phyloP scores from a whole-genome alignment of 2,113 vertebrate species.

The Lipophrys pholis region DNA sequence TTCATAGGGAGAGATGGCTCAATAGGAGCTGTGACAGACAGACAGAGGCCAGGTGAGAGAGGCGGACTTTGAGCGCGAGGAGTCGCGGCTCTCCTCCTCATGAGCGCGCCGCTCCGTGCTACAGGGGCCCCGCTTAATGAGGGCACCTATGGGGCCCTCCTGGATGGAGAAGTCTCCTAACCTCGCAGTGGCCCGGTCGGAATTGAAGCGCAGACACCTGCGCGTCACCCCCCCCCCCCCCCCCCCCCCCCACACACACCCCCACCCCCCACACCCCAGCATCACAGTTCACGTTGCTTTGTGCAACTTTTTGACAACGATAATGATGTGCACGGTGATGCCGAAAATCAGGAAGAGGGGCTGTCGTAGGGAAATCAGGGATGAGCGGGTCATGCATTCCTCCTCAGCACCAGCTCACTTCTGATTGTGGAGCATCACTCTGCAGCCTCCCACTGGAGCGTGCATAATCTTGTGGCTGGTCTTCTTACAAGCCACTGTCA shows the following conservation, averaged over 20 bases:
- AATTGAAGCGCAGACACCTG: constrained; percentile 65
- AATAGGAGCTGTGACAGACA: constrained; percentile 74
- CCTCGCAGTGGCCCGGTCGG: constrained; percentile 68
- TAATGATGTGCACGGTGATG: constrained; percentile 73
- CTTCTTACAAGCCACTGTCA: constrained; percentile 8
- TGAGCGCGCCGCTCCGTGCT: constrained; percentile 63
- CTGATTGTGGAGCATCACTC: constrained; percentile 39
- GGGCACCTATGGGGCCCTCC: constrained; percentile 79
- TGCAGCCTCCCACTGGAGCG: constrained; percentile 46
- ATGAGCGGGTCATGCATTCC: constrained; percentile 24
- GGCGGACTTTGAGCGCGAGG: constrained; percentile 51
- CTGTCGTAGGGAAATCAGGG: constrained; percentile 54
- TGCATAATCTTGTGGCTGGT: constrained; percentile 35
- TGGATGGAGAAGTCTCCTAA: constrained; percentile 79
- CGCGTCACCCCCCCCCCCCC: constrained; percentile 23
- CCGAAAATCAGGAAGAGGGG: constrained; percentile 60
- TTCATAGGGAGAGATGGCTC: constrained; percentile 59
- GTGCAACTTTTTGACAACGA: constrained; percentile 72
- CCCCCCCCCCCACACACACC: not conserved
- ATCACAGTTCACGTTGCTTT: constrained; percentile 60
- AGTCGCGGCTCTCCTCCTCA: constrained; percentile 63
- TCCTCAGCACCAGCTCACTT: constrained; percentile 46
- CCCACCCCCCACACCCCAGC: constrained; percentile 24
- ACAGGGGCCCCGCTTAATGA: constrained; percentile 80
- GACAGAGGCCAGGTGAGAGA: constrained; percentile 71